Evolutionary conservation across 2,888 invertebrate genomes (phyloP), one percentile per base, ranked within the genome.

Genomic region (Ephialtes manifestator): DNA sequence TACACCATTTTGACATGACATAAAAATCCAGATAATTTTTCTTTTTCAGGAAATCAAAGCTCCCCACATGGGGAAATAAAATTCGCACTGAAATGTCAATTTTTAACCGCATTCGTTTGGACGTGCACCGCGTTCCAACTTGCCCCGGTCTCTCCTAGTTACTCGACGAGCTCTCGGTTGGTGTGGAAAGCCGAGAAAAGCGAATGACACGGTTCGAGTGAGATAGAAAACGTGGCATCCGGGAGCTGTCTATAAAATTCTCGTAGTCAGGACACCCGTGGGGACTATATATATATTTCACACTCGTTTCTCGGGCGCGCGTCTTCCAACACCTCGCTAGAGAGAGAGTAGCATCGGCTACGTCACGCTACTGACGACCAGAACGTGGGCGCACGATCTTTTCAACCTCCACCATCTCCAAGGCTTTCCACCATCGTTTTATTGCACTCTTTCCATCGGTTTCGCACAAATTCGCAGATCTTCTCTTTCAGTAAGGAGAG

Each of bases 161-260:
- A 55, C 71, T 71, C 20, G 71, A 24, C 55, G 71, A 24, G 35
- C 53, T 51, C 35, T 35, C 20, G 24, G 31, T 15, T 28, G 71
- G 4, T 53, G 55, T 18, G 43, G 31, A 51, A 28, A 70, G 43
- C 43, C 18, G 18, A 72, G 55, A 58, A 43, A 58, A 72, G 24
- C 58, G 46, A 63, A 63, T 43, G 31, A 72, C 35, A 58, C 24
- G 71, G 18, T 80, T 48, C 60, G 55, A 58, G 39, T 15, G 46
- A 67, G 46, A 78, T 60, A 43, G 79, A 68, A 78, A 88, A 88
- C 81, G 83, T 81, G 86, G 81, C 86, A 84, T 87, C 82, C 85
- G 87, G 86, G 71, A 85, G 76, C 83, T 79, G 89, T 88, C 87
- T 86, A 87, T 89, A 89, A 89, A 89, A 88, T 89, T 88, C 81